phyloP scores from a whole-genome alignment of 2,888 invertebrate species.

The Oligia strigilis region DNA sequence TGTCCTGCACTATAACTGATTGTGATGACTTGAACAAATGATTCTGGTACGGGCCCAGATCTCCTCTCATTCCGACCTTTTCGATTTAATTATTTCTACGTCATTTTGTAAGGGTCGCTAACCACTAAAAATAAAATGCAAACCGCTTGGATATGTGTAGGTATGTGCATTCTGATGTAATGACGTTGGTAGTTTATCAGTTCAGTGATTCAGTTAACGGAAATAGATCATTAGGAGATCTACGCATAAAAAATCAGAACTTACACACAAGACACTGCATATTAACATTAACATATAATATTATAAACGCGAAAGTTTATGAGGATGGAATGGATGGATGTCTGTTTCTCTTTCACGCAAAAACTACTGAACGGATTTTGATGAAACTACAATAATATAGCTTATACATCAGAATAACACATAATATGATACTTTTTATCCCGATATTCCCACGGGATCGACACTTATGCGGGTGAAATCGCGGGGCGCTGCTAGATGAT shows the following conservation, averaged over 20 bases:
- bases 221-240: conserved; percentile 53
- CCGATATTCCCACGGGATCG: too few relatives aligned
- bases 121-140: conserved; percentile 45
- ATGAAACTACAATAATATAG: background rate
- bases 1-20: background rate
- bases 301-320: background rate
- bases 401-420: background rate
- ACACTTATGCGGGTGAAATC: background rate
- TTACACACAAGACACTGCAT: background rate
- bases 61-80: background rate
- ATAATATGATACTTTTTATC: background rate
- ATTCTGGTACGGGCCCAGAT: background rate
- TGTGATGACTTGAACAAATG: background rate
- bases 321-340: background rate
- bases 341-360: background rate
- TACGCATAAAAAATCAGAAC: conserved; percentile 41
- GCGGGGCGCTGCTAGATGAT: background rate
- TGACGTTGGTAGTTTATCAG: conserved; percentile 50
- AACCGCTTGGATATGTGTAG: conserved; percentile 3
- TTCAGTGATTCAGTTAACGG: conserved; percentile 50
- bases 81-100: background rate
- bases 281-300: conserved; percentile 8
- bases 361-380: background rate
- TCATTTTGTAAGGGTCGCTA: background rate
- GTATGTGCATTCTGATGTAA: conserved; percentile 46